phyloP scores from a whole-genome alignment of 2,113 vertebrate genomes.

The Hypomesus transpacificus region DNA sequence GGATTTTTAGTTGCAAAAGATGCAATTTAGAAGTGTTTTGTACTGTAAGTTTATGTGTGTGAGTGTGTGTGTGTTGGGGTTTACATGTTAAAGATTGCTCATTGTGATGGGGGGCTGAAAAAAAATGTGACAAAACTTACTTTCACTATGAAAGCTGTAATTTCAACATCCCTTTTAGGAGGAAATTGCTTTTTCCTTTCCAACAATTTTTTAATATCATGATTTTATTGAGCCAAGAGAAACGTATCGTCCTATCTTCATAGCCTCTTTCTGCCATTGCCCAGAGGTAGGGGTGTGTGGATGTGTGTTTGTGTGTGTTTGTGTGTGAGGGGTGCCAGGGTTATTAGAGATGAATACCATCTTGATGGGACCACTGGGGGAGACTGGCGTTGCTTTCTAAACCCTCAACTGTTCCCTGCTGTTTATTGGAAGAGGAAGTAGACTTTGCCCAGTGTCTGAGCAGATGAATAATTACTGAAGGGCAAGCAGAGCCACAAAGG shows the following conservation, averaged over 20 bases:
- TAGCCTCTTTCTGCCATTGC: slow-evolving; percentile 18
- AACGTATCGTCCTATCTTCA: slow-evolving; percentile 39
- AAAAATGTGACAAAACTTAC: slow-evolving; percentile 30
- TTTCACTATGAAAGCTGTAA: slow-evolving; percentile 45
- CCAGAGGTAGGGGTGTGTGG: slow-evolving; percentile 26
- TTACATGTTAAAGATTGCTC: slow-evolving; percentile 12
- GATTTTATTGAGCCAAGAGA: slow-evolving; percentile 47
- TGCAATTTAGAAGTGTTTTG: background rate
- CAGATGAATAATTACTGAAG: slow-evolving; percentile 72
- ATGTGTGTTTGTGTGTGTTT: too few species aligned
- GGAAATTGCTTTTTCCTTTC: slow-evolving; percentile 71
- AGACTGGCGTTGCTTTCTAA: slow-evolving; percentile 24
- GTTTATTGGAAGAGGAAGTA: slow-evolving; percentile 30
- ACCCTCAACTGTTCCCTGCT: slow-evolving; percentile 10
- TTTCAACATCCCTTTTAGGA: slow-evolving; percentile 57
- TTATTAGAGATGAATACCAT: slow-evolving; percentile 63
- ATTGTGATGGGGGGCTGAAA: slow-evolving; percentile 29
- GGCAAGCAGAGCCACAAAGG: slow-evolving; percentile 47
- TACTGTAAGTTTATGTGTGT: too few species aligned
- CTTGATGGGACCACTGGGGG: slow-evolving; percentile 37
- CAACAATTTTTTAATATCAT: slow-evolving; percentile 71
- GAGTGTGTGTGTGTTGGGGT: background rate
- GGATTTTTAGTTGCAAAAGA: slow-evolving; percentile 24
- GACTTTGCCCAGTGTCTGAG: slow-evolving; percentile 32
- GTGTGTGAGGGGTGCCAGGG: background rate